Evolutionary conservation across 2,888 invertebrate species (phyloP), one percentile per base, ranked within the genome.

Genomic region (Cerceris ruficornis): DNA sequence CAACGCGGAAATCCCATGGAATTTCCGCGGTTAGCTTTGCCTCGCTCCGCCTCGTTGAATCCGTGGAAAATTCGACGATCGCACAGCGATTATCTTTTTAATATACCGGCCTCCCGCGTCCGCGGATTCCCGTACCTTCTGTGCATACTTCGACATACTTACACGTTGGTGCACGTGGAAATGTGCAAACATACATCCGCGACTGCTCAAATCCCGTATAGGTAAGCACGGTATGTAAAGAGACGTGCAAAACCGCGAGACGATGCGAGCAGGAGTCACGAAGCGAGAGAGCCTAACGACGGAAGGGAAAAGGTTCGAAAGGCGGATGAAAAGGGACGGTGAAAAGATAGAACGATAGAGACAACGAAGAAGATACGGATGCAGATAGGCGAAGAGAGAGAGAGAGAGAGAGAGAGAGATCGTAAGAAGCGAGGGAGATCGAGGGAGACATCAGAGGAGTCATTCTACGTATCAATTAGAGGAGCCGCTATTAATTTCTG

Each of bases 391-490:
- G 65, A 46, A 65, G 76, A 77, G 71, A 66, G 67, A 49, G 67
- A 54, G 68, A 78, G 81, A 58, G 41, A 69, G 54, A 28, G 39
- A 61, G 59, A 54, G 58, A 75, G 64, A 39, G 4, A 28, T 4
- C 4, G 4, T 28, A 28, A 28, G 28, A 28, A 28, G 28, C 28
- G 59, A 54, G 58, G 73, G 64, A 39, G 75, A 76, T 49, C 65
- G 74, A 72, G 68, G 70, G 69, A 77, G 75, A 82, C 75, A 81
- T 81, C 73, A 81, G 49, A 85, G 28, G 76, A 84, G 81, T 86
- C 84, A 86, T 89, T 88, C 87, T 82, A 90, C 88, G 90, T 90
- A 89, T 90, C 89, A 90, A 90, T 90, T 90, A 89, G 86, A 87
- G 87, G 82, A 76, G 81, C 80, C 77, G 88, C 87, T 88, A 90